phyloP scores from a whole-genome alignment of 2,113 vertebrate genomes.

The Ceratotherium simum region DNA sequence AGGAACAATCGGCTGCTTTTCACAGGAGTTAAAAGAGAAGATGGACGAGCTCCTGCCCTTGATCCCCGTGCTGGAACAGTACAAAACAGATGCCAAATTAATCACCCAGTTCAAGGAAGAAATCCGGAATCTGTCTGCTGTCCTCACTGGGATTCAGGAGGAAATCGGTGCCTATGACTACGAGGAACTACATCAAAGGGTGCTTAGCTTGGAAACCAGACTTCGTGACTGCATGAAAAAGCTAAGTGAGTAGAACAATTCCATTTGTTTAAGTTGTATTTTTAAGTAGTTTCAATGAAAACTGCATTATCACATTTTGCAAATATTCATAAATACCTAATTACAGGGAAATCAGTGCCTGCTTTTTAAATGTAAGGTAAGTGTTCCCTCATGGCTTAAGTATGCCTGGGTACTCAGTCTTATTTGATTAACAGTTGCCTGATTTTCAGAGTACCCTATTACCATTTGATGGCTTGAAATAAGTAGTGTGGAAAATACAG shows the following conservation, averaged over 20 bases:
- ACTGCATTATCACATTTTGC: background rate
- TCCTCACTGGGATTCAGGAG: conserved; percentile 96
- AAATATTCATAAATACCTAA: background rate
- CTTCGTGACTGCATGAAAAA: conserved; percentile 99
- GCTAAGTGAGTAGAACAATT: conserved; percentile 92
- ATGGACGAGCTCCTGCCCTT: conserved; percentile 98
- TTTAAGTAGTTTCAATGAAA: background rate
- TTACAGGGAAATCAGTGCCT: background rate
- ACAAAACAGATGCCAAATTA: conserved; percentile 97
- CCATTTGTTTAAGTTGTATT: background rate
- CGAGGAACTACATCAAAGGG: conserved; percentile 96
- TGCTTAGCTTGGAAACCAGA: conserved; percentile 94
- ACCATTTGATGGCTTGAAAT: background rate
- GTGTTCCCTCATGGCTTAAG: background rate
- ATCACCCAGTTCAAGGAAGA: conserved; percentile 99
- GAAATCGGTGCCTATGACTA: conserved; percentile 98
- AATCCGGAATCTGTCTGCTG: conserved; percentile 95
- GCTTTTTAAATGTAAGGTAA: background rate
- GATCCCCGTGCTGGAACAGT: conserved; percentile 98
- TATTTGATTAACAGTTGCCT: background rate
- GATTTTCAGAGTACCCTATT: background rate
- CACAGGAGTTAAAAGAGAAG: conserved; percentile 96
- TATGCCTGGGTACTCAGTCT: background rate
- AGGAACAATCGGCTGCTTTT: conserved; percentile 54
- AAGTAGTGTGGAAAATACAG: background rate